phyloP scores from a whole-genome alignment of 2,888 invertebrate species.

The Dendrolimus pini region DNA sequence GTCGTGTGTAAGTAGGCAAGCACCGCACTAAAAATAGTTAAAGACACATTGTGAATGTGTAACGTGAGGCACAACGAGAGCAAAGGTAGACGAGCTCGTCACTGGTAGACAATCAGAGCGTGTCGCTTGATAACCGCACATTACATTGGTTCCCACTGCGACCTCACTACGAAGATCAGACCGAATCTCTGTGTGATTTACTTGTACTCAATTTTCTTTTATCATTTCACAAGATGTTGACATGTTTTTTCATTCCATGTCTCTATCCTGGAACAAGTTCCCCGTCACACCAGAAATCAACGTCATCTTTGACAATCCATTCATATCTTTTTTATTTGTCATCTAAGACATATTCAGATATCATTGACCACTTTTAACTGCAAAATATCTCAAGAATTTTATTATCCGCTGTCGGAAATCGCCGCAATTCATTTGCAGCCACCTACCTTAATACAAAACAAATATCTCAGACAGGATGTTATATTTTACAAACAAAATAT shows the following conservation, averaged over 20 bases:
- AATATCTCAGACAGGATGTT: not conserved
- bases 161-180: not conserved
- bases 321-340: too few relatives aligned
- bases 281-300: too few relatives aligned
- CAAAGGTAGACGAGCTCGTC: not conserved
- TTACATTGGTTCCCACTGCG: not conserved
- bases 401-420: too few relatives aligned
- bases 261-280: too few relatives aligned
- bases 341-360: too few relatives aligned
- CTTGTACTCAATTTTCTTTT: not conserved
- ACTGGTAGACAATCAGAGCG: constrained; percentile 35
- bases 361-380: too few relatives aligned
- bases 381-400: too few relatives aligned
- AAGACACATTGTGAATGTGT: not conserved
- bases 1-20: too few relatives aligned
- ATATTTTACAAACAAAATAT: not conserved
- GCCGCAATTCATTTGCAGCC: too few relatives aligned
- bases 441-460: not conserved
- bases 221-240: too few relatives aligned
- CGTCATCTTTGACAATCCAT: too few relatives aligned
- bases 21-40: not conserved
- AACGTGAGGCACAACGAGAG: not conserved
- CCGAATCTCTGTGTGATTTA: not conserved
- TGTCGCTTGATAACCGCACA: constrained; percentile 37
- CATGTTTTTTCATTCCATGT: too few relatives aligned